Conservation (phyloP, 2,888 invertebrate species). For the Escarpia spicata region DNA sequence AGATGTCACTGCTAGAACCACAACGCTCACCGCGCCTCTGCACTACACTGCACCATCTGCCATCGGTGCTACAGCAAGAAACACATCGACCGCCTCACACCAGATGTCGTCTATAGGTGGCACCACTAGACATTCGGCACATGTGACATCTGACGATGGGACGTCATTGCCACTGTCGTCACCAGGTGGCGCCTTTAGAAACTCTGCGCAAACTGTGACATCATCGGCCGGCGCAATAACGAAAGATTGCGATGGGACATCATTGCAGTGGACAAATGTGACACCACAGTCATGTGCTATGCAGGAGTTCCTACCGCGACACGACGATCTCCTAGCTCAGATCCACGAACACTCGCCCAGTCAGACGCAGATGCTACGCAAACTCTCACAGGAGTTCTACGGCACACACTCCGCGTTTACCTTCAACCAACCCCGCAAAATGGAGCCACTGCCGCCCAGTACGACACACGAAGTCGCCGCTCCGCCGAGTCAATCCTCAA, state of each 20-base stretch:
- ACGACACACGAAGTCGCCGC: background rate
- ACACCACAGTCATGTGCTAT: background rate
- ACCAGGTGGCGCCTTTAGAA: background rate
- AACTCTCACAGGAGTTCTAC: conserved; percentile 57
- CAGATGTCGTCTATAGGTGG: background rate
- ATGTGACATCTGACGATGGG: background rate
- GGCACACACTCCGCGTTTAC: conserved; percentile 31
- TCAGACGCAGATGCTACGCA: conserved; percentile 54
- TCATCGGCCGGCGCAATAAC: background rate
- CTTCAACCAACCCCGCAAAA: background rate
- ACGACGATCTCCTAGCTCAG: conserved; percentile 27
- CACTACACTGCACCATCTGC: background rate
- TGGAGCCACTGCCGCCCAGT: background rate
- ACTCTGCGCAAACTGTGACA: background rate
- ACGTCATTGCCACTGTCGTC: background rate
- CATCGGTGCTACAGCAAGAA: background rate
- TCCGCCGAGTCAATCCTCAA: background rate
- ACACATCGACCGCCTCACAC: background rate
- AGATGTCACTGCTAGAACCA: background rate
- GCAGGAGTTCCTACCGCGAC: background rate
- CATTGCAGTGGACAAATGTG: background rate
- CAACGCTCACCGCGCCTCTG: background rate
- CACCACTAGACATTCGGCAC: conserved; percentile 9
- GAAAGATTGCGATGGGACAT: background rate
- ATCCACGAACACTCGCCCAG: conserved; percentile 44